These are phyloP conservation scores for Cotesia vestalis DNA, from an alignment of 1,140 invertebrate species.

Conservation along the genomic window DNA sequence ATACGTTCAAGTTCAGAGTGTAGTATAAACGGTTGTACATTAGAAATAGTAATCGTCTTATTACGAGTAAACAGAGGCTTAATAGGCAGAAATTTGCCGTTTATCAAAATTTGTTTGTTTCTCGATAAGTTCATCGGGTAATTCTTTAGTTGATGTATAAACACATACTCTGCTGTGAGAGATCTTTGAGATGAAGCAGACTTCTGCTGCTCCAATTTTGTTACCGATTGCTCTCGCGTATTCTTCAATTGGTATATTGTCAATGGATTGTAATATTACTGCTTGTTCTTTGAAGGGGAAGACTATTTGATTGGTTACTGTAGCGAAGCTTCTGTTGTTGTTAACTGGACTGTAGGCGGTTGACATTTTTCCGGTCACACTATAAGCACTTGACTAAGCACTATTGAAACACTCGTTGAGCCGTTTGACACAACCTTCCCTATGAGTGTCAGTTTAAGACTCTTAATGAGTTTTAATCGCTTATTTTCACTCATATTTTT, in stretches of 20 bases:
- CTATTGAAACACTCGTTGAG: too few relatives aligned
- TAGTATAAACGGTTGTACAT: conserved; percentile 24
- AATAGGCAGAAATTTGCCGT: conserved; percentile 17
- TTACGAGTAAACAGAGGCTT: conserved; percentile 27
- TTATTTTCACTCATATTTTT: too few relatives aligned
- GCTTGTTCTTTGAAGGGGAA: conserved; percentile 37
- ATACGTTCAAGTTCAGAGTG: conserved; percentile 1
- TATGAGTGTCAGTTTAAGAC: too few relatives aligned
- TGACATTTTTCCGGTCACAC: not conserved
- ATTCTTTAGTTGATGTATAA: conserved; percentile 28
- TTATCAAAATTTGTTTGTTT: conserved; percentile 28
- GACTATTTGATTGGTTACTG: not conserved
- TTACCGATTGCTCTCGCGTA: conserved; percentile 29
- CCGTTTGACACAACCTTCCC: too few relatives aligned
- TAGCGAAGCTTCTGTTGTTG: not conserved
- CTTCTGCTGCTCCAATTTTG: conserved; percentile 21
- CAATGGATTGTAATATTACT: conserved; percentile 32
- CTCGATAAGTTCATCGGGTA: conserved; percentile 30
- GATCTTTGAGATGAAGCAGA: conserved; percentile 34
- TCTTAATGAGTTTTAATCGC: too few relatives aligned
- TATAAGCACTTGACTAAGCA: too few relatives aligned
- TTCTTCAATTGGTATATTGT: conserved; percentile 32
- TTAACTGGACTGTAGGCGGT: too few relatives aligned
- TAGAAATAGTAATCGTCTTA: conserved; percentile 31
- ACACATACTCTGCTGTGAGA: conserved; percentile 37